These are phyloP conservation scores for Mastomys coucha DNA, from an alignment of 2,113 vertebrate species.

Conservation along the genomic window DNA sequence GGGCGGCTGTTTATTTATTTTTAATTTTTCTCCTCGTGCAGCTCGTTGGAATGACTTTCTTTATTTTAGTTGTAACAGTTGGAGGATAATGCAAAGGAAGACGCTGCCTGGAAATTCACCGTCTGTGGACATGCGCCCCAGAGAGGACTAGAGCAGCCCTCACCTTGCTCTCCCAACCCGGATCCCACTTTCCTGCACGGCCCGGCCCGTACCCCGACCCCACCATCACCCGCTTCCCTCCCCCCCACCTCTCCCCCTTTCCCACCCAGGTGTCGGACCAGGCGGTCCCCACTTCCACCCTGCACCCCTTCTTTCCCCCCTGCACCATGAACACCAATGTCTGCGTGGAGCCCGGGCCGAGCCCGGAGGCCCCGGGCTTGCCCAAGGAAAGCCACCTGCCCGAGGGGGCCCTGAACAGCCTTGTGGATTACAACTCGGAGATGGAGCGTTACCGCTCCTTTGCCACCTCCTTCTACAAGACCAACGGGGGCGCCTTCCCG, in stretches of 20 bases:
- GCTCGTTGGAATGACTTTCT: constrained; percentile 87
- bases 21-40: constrained; percentile 65
- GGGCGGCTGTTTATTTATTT: constrained; percentile 72
- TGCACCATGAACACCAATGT: constrained; percentile 95
- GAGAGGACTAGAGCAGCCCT: constrained; percentile 83
- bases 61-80: constrained; percentile 87
- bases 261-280: constrained; percentile 75
- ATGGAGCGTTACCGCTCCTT: constrained; percentile 98
- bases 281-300: constrained; percentile 81
- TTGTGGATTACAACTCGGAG: constrained; percentile 98
- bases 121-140: constrained; percentile 84
- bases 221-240: constrained; percentile 70
- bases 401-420: constrained; percentile 95
- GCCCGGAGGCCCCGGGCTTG: constrained; percentile 93
- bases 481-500: constrained; percentile 94
- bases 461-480: constrained; percentile 96
- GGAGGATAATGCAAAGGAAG: constrained; percentile 85
- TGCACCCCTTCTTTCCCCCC: constrained; percentile 87
- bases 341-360: constrained; percentile 95
- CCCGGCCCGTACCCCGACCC: constrained; percentile 63
- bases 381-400: constrained; percentile 96
- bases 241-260: constrained; percentile 65
- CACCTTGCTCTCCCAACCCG: constrained; percentile 83
- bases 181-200: constrained; percentile 65
- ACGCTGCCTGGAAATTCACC: constrained; percentile 81